These are phyloP conservation scores for Malacoraja senta DNA, from an alignment of 2,797 vertebrate species.

Conservation along the genomic window DNA sequence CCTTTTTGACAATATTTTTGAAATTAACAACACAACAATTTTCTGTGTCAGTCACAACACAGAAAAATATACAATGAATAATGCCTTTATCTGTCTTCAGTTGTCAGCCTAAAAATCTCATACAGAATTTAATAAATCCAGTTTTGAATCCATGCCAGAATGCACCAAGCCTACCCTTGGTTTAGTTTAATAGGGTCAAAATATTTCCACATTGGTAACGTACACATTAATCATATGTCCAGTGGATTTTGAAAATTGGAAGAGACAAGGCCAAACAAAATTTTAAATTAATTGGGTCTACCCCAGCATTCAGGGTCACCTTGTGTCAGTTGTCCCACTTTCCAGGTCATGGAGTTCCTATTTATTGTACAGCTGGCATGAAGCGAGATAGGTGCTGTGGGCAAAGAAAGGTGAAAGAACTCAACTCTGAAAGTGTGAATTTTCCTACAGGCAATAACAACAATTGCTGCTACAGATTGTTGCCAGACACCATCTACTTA, in stretches of 20 bases:
- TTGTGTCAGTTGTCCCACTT: conserved; percentile 74
- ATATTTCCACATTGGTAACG: conserved; percentile 87
- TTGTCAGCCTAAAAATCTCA: conserved; percentile 69
- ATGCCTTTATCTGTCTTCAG: conserved; percentile 82
- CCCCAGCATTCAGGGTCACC: conserved; percentile 72
- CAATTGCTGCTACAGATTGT: conserved; percentile 61
- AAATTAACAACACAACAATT: not conserved
- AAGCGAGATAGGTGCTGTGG: conserved; percentile 60
- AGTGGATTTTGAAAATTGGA: conserved; percentile 89
- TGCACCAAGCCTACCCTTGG: conserved; percentile 93
- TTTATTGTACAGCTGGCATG: conserved; percentile 64
- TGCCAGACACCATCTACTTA: conserved; percentile 64
- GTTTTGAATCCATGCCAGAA: conserved; percentile 89
- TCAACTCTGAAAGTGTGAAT: conserved; percentile 66
- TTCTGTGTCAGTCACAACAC: conserved; percentile 1
- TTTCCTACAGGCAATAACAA: conserved; percentile 63
- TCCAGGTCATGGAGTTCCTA: conserved; percentile 72
- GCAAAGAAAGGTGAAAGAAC: conserved; percentile 69
- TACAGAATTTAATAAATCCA: conserved; percentile 94
- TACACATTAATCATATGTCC: conserved; percentile 92
- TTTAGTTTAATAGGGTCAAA: conserved; percentile 96
- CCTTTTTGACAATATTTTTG: conserved; percentile 13
- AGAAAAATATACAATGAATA: conserved; percentile 77
- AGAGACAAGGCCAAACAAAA: conserved; percentile 84
- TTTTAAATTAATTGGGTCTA: conserved; percentile 85